These are phyloP conservation scores for Tapirus indicus DNA, from an alignment of 2,797 vertebrate species.

Conservation along the genomic window DNA sequence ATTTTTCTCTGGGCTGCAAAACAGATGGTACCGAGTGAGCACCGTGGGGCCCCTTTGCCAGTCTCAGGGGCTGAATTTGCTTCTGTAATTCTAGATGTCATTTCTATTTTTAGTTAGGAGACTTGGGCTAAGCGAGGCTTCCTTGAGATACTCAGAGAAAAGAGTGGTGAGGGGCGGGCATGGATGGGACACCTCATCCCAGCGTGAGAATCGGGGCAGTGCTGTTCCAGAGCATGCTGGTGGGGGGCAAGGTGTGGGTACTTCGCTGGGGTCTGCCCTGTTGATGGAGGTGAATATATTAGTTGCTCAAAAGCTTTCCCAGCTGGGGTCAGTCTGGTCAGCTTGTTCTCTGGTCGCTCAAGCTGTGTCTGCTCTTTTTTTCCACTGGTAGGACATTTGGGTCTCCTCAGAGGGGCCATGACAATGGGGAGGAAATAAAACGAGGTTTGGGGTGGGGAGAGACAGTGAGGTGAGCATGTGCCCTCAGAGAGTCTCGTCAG, in stretches of 20 bases:
- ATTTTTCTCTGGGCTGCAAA: background rate
- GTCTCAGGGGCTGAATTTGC: background rate
- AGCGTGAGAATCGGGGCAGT: background rate
- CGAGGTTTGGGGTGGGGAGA: background rate
- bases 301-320: background rate
- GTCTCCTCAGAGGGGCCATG: background rate
- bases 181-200: rapidly evolving
- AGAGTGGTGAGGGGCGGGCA: no score
- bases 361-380: background rate
- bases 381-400: background rate
- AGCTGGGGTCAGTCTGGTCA: background rate
- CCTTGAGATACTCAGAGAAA: background rate
- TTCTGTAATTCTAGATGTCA: background rate
- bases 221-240: rapidly evolving
- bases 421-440: no score
- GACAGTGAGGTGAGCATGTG: rapidly evolving
- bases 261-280: background rate
- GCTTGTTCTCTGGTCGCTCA: background rate
- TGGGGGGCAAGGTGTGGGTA: rapidly evolving
- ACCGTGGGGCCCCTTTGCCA: background rate
- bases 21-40: background rate
- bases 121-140: background rate
- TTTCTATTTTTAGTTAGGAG: background rate
- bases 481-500: background rate
- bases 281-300: background rate